Conservation (phyloP, 1,140 invertebrate genomes). For the Lepidurus arcticus region DNA sequence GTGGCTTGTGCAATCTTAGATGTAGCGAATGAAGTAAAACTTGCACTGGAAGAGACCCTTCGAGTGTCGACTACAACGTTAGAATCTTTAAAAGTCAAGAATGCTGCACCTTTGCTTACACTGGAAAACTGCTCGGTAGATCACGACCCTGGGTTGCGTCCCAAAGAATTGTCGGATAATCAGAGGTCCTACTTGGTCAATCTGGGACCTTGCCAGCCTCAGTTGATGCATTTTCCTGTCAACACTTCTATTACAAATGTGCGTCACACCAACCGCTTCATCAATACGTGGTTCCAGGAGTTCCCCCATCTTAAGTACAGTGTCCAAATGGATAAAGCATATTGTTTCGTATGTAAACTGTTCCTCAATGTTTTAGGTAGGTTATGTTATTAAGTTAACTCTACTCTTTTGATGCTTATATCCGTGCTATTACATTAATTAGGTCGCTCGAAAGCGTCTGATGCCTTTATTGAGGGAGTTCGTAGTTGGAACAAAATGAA, state of each 20-base stretch:
- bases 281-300: constrained; percentile 7
- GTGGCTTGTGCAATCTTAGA: background rate
- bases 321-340: constrained; percentile 3
- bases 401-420: background rate
- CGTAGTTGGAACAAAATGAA: constrained; percentile 8
- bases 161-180: constrained; percentile 13
- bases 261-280: background rate
- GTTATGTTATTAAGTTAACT: background rate
- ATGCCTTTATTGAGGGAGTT: constrained; percentile 4
- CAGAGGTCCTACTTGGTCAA: constrained; percentile 17
- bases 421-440: background rate
- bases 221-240: background rate
- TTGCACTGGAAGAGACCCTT: background rate
- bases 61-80: background rate
- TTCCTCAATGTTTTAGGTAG: background rate
- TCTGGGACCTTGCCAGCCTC: constrained; percentile 19
- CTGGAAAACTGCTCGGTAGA: background rate
- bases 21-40: background rate
- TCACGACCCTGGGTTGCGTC: constrained; percentile 10
- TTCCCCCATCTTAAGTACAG: constrained; percentile 23
- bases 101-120: background rate
- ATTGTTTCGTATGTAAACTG: constrained; percentile 18
- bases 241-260: background rate
- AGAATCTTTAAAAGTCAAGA: background rate
- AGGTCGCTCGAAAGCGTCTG: constrained; percentile 9